A percentile compares a stretch with the other conserved stretches of the same genome.
Evolutionary conservation across 2,888 invertebrate genomes (phyloP).

Genomic region (Himalopsyche kuldschensis): DNA sequence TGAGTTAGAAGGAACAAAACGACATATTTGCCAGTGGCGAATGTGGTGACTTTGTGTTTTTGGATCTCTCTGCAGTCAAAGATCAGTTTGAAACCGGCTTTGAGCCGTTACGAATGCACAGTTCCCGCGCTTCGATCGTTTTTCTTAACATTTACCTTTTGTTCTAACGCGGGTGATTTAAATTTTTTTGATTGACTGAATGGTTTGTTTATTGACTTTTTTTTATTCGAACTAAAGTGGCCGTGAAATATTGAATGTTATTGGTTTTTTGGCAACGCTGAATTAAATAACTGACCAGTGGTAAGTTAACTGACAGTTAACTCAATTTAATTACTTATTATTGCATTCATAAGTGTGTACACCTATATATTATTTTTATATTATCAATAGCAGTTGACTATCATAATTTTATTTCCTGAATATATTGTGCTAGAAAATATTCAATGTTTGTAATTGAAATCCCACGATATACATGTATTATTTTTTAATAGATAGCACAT

Average conservation of each 20-base stretch:
- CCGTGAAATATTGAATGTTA: not conserved
- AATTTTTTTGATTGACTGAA: not conserved
- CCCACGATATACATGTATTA: too few species aligned
- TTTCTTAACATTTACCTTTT: not conserved
- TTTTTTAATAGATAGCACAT: too few species aligned
- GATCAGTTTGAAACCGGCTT: constrained; percentile 24
- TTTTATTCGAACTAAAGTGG: not conserved
- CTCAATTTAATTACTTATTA: not conserved
- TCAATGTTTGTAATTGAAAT: too few species aligned
- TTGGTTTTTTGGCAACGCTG: not conserved
- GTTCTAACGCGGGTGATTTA: not conserved
- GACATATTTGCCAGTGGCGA: not conserved
- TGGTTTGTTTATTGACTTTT: not conserved
- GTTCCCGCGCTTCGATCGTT: constrained; percentile 7
- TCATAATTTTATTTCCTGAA: too few species aligned
- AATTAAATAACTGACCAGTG: not conserved
- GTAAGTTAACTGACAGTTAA: not conserved
- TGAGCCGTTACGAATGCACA: constrained; percentile 20
- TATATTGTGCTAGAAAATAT: too few species aligned
- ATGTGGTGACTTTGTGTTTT: not conserved
- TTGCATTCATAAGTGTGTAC: too few species aligned
- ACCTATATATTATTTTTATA: too few species aligned
- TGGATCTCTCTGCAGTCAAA: not conserved
- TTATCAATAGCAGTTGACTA: too few species aligned
- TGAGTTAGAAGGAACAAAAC: not conserved